Percentiles rank a stretch among this genome's conserved stretches.
Evolutionary conservation across 1,140 invertebrate species (phyloP).

Genomic region (Oryctes rhinoceros): DNA sequence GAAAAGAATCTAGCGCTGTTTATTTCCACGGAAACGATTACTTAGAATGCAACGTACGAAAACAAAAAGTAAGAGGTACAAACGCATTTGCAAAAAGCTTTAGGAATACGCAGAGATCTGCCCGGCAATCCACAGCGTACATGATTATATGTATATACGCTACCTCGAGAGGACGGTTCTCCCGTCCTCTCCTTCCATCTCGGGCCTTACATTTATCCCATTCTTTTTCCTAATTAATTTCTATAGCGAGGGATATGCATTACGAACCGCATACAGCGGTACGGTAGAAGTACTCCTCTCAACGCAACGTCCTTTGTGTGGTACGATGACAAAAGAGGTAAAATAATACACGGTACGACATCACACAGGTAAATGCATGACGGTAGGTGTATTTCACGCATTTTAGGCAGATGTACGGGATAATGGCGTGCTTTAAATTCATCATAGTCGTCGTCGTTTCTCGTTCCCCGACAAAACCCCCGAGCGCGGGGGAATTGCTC

Average conservation of each 20-base stretch:
- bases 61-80: not conserved
- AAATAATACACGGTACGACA: not conserved
- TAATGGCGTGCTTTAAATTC: conserved; percentile 25
- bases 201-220: not conserved
- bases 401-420: conserved; percentile 13
- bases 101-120: not conserved
- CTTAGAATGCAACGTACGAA: not conserved
- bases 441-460: conserved; percentile 7
- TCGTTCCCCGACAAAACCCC: not conserved
- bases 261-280: not conserved
- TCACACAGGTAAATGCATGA: not conserved
- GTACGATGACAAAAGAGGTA: not conserved
- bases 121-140: not conserved
- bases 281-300: not conserved
- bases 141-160: not conserved
- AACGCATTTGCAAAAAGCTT: not conserved
- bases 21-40: not conserved
- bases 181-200: not conserved
- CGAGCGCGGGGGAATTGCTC: not conserved
- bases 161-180: not conserved
- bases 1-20: not conserved
- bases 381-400: conserved; percentile 21
- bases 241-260: conserved; percentile 20
- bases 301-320: not conserved
- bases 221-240: conserved; percentile 36